Evolutionary conservation across 2,797 vertebrate species (phyloP).

Genomic region (Sebastes nivosus): DNA sequence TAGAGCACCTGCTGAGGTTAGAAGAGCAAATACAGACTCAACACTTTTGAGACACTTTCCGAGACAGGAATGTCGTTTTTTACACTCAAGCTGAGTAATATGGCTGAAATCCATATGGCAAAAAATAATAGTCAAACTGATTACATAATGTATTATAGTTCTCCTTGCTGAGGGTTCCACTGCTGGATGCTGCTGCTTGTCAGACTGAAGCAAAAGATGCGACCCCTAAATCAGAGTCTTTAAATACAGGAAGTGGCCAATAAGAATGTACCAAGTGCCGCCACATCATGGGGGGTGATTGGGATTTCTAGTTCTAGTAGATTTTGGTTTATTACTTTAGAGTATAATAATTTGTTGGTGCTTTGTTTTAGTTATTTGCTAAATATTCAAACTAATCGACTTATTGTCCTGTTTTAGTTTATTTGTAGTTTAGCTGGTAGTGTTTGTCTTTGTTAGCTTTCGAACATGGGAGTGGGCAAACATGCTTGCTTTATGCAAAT

Average conservation of each 20-base stretch:
- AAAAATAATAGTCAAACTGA: background rate
- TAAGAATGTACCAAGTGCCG: background rate
- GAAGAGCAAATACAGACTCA: background rate
- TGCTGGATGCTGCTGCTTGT: background rate
- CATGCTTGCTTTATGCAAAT: no score
- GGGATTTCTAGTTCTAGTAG: background rate
- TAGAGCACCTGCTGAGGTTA: background rate
- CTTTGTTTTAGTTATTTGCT: background rate
- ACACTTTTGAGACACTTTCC: background rate
- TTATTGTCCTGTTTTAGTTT: background rate
- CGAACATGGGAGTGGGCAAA: no score
- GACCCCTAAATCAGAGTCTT: background rate
- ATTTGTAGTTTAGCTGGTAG: background rate
- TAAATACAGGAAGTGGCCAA: background rate
- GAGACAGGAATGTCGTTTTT: background rate
- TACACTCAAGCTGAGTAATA: background rate
- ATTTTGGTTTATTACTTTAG: background rate
- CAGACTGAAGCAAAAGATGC: background rate
- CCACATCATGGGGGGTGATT: background rate
- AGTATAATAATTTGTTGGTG: background rate
- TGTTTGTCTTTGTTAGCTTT: background rate
- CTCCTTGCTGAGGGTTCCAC: background rate
- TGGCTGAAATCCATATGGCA: background rate
- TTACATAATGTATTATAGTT: background rate
- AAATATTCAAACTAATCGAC: background rate